A percentile compares a stretch with the other conserved stretches of the same genome.
phyloP scores from a whole-genome alignment of 2,888 invertebrate species.

The Zootermopsis nevadensis region DNA sequence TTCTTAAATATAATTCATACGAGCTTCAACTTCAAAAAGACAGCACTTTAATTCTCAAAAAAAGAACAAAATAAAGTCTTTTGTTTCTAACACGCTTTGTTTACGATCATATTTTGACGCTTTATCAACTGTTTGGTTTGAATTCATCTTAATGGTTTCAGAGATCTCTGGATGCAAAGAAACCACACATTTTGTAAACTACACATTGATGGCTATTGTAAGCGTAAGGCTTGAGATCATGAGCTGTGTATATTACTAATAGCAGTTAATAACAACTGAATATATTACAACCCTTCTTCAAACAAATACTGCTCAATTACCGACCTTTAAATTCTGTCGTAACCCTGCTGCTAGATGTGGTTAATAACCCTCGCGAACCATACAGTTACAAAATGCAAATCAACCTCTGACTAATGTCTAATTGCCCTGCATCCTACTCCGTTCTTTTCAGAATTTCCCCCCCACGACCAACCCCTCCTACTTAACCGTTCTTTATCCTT shows the following conservation, averaged over 20 bases:
- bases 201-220: background rate
- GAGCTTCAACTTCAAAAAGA: background rate
- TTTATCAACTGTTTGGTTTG: no score
- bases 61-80: background rate
- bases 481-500: constrained; percentile 35
- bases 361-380: background rate
- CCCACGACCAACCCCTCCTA: background rate
- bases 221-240: background rate
- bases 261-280: background rate
- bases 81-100: no score
- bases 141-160: background rate
- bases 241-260: background rate
- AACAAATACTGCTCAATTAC: background rate
- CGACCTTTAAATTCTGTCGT: no score
- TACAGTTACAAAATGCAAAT: constrained; percentile 47
- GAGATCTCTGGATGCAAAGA: background rate
- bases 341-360: background rate
- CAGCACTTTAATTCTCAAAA: background rate
- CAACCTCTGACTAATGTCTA: constrained; percentile 48
- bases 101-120: no score
- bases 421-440: constrained; percentile 35
- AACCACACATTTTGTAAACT: background rate
- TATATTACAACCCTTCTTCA: background rate
- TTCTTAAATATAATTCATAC: no score
- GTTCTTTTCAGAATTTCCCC: constrained; percentile 27